Percentiles rank a stretch among this genome's conserved stretches.
Evolutionary conservation across 1,140 invertebrate genomes (phyloP).

Genomic region (Muscidifurax raptorellus): DNA sequence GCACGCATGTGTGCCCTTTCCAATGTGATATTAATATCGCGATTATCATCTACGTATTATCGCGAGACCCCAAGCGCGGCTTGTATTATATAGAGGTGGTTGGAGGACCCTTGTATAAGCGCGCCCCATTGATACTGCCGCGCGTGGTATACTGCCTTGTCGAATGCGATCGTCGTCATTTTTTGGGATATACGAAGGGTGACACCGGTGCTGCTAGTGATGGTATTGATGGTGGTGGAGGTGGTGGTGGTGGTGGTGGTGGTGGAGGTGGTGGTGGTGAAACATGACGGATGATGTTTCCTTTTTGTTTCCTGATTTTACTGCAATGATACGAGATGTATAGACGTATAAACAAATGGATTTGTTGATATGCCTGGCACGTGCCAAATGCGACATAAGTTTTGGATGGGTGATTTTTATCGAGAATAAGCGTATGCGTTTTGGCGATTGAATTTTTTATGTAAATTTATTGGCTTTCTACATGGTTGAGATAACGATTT

Average conservation of each 20-base stretch:
- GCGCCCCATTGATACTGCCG: background rate
- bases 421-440: background rate
- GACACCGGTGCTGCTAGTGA: background rate
- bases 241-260: no score
- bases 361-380: background rate
- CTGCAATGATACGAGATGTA: background rate
- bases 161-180: constrained; percentile 36
- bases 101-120: background rate
- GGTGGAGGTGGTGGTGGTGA: background rate
- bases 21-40: constrained; percentile 77
- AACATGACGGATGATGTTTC: background rate
- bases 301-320: background rate
- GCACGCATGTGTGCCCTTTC: constrained; percentile 76
- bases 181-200: background rate
- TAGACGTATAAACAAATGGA: background rate
- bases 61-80: constrained; percentile 55
- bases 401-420: background rate
- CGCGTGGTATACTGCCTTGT: background rate
- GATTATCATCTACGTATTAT: constrained; percentile 77
- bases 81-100: background rate
- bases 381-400: background rate
- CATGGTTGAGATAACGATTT: no score
- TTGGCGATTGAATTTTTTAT: background rate
- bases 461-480: background rate
- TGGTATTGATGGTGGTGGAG: no score